Percentiles rank a stretch among this genome's conserved stretches.
Evolutionary conservation across 2,888 invertebrate genomes (phyloP).

Genomic region (Nysson spinosus): DNA sequence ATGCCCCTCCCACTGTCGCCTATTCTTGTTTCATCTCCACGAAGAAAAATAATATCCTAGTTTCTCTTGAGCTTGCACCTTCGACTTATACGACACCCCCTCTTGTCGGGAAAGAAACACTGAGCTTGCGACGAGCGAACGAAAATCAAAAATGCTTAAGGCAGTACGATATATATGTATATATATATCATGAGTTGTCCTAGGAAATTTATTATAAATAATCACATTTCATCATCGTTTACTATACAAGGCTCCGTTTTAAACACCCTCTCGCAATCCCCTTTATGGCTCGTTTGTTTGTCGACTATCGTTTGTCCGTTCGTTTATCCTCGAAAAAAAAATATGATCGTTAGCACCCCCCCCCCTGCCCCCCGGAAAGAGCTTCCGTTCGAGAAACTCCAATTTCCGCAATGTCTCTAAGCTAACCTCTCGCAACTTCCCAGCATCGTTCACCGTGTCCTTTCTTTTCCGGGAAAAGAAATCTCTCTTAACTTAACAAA

Average conservation of each 20-base stretch:
- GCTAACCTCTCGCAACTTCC: no score
- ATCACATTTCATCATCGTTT: slow-evolving; percentile 66
- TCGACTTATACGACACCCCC: no score
- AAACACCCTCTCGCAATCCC: slow-evolving; percentile 24
- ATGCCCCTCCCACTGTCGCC: no score
- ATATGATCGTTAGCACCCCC: slow-evolving; percentile 45
- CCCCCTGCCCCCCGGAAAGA: slow-evolving; percentile 18
- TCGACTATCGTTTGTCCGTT: not conserved
- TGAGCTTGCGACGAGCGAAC: slow-evolving; percentile 28
- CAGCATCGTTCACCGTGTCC: slow-evolving; percentile 5
- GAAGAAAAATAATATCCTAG: slow-evolving; percentile 7
- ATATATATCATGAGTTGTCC: slow-evolving; percentile 63
- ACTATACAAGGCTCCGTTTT: slow-evolving; percentile 56
- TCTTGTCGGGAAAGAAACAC: not conserved
- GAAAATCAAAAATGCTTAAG: slow-evolving; percentile 62
- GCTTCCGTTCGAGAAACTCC: no score
- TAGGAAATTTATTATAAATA: slow-evolving; percentile 68
- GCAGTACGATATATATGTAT: no score
- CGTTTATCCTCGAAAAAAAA: slow-evolving; percentile 29
- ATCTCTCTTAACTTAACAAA: slow-evolving; percentile 62
- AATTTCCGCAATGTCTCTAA: no score
- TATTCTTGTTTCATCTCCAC: slow-evolving; percentile 2
- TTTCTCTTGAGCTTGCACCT: slow-evolving; percentile 5
- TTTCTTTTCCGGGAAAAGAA: slow-evolving; percentile 49
- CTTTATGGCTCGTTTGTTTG: slow-evolving; percentile 37